Conservation (phyloP, 2,113 vertebrate species). For the Sphyrna mokarran region DNA sequence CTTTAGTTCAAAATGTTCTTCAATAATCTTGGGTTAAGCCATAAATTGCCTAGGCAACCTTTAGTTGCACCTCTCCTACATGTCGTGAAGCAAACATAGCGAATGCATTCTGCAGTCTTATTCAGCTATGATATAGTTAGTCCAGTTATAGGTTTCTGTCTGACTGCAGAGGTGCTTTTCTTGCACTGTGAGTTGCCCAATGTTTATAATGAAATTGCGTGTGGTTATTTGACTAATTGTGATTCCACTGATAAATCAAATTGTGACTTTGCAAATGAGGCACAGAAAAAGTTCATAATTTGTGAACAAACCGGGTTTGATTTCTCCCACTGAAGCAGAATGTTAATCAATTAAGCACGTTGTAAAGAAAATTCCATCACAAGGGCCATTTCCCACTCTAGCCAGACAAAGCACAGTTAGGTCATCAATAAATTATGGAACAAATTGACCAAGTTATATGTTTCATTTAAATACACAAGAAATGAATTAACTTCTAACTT, state of each 20-base stretch:
- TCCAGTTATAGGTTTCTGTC: background rate
- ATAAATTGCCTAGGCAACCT: background rate
- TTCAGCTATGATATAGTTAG: background rate
- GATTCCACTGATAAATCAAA: background rate
- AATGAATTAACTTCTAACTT: background rate
- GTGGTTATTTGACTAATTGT: background rate
- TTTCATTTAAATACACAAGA: background rate
- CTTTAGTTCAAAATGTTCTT: background rate
- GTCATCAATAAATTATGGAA: background rate
- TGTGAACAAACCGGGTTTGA: background rate
- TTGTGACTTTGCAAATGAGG: background rate
- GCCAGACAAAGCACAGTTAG: background rate
- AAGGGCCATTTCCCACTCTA: background rate
- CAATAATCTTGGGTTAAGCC: background rate
- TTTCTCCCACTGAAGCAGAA: background rate
- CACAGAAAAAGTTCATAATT: background rate
- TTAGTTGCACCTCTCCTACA: background rate
- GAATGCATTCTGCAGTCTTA: background rate
- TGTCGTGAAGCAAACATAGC: background rate
- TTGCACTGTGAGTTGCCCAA: background rate
- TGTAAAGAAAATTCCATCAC: background rate
- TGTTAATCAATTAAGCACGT: background rate
- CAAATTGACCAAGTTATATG: background rate
- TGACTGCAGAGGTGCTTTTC: background rate
- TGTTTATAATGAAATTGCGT: background rate